phyloP scores from a whole-genome alignment of 2,888 invertebrate genomes.

The Orchesellides sinensis region DNA sequence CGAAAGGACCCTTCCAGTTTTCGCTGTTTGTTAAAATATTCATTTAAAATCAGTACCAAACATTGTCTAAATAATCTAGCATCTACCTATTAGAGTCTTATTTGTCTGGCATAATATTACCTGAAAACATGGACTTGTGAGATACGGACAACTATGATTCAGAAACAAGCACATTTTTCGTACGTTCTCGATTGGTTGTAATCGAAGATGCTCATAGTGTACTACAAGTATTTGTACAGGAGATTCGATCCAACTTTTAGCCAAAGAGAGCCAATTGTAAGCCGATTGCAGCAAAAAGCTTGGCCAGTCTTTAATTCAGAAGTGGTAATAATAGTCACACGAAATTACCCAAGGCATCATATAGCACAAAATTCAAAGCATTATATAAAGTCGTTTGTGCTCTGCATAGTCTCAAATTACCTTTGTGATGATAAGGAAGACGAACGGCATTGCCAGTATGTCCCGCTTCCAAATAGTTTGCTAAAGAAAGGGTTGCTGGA shows the following conservation, averaged over 20 bases:
- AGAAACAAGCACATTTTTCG: constrained; percentile 69
- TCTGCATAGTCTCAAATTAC: constrained; percentile 72
- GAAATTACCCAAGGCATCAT: no score
- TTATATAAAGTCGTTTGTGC: no score
- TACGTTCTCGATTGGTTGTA: constrained; percentile 65
- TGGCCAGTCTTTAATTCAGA: constrained; percentile 73
- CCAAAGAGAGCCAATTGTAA: constrained; percentile 74
- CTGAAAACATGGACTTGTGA: constrained; percentile 66
- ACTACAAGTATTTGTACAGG: constrained; percentile 70
- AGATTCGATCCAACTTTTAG: constrained; percentile 74
- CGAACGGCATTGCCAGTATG: constrained; percentile 76
- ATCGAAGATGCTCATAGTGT: constrained; percentile 74
- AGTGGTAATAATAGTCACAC: not conserved
- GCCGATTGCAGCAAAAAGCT: constrained; percentile 73
- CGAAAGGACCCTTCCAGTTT: constrained; percentile 69
- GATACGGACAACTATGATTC: constrained; percentile 50
- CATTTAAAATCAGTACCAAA: no score
- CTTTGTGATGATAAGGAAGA: constrained; percentile 75
- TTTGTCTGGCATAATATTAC: constrained; percentile 51
- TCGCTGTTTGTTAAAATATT: constrained; percentile 62
- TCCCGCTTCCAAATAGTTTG: constrained; percentile 76
- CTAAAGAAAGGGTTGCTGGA: constrained; percentile 76
- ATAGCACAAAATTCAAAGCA: no score
- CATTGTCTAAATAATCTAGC: no score
- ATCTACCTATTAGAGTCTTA: no score